These are phyloP conservation scores for Desoria tigrina DNA, from an alignment of 2,888 invertebrate species.

Conservation along the genomic window DNA sequence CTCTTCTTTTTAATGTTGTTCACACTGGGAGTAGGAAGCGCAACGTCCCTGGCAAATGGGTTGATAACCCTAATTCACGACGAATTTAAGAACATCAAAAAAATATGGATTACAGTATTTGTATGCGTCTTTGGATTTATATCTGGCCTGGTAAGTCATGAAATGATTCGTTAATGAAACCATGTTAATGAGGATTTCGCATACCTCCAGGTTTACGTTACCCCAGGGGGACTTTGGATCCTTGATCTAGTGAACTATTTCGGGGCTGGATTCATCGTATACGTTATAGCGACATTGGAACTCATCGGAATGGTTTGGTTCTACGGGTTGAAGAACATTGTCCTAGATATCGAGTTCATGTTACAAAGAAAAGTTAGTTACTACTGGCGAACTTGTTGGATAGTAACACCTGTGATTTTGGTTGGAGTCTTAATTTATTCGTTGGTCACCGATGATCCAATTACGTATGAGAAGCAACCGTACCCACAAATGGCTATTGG, in stretches of 20 bases:
- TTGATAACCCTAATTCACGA: conserved; percentile 70
- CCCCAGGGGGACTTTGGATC: conserved; percentile 71
- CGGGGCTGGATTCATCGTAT: conserved; percentile 66
- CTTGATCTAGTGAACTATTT: conserved; percentile 65
- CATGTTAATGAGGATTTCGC: too few relatives aligned
- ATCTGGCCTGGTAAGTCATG: conserved; percentile 67
- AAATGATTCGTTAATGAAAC: too few relatives aligned
- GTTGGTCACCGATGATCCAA: conserved; percentile 3
- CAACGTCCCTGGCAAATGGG: conserved; percentile 70
- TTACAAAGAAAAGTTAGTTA: conserved; percentile 67
- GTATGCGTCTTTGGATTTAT: conserved; percentile 64
- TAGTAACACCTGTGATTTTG: conserved; percentile 70
- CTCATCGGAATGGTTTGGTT: conserved; percentile 63
- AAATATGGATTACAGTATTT: conserved; percentile 64
- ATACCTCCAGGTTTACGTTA: conserved; percentile 74
- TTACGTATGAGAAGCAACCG: conserved; percentile 11
- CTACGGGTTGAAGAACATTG: conserved; percentile 64
- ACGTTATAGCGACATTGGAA: conserved; percentile 64
- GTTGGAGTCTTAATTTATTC: conserved; percentile 72
- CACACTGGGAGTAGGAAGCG: conserved; percentile 73
- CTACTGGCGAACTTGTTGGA: conserved; percentile 82
- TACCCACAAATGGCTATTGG: conserved; percentile 32
- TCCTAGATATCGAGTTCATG: conserved; percentile 79
- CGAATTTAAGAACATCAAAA: conserved; percentile 65
- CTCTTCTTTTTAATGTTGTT: conserved; percentile 80